Conservation (phyloP, 2,888 invertebrate species). For the Polyommatus icarus region DNA sequence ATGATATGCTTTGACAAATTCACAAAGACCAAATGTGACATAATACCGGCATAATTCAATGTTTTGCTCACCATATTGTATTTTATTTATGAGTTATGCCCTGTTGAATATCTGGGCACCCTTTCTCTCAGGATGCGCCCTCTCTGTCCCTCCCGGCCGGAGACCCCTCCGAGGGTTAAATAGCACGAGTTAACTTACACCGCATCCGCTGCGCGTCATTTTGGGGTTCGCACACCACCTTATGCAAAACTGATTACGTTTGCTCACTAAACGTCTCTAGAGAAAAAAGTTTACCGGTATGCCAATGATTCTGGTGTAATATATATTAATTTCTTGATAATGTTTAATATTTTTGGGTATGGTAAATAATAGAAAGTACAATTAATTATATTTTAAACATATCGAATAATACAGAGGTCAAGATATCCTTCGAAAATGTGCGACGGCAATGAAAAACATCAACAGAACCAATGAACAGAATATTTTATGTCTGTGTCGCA, state of each 20-base stretch:
- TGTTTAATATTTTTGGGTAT: too few species aligned
- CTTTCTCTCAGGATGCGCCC: slow-evolving; percentile 50
- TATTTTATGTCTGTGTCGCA: background rate
- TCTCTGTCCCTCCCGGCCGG: slow-evolving; percentile 62
- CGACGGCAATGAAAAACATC: background rate
- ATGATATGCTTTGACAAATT: slow-evolving; percentile 69
- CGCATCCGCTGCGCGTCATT: slow-evolving; percentile 75
- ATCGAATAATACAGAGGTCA: too few species aligned
- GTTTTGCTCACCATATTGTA: slow-evolving; percentile 82
- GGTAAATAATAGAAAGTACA: too few species aligned
- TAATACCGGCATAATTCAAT: slow-evolving; percentile 81
- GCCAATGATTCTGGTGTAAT: too few species aligned
- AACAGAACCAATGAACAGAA: background rate
- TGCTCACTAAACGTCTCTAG: slow-evolving; percentile 10
- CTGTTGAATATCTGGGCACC: slow-evolving; percentile 59
- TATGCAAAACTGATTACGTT: slow-evolving; percentile 48
- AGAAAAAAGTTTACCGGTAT: background rate
- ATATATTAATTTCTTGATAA: too few species aligned
- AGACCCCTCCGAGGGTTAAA: slow-evolving; percentile 80
- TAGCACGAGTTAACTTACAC: slow-evolving; percentile 78
- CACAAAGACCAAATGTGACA: slow-evolving; percentile 81
- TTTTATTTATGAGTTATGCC: slow-evolving; percentile 81
- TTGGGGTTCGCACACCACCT: slow-evolving; percentile 60
- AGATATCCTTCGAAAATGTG: background rate
- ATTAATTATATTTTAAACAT: too few species aligned